Conservation (phyloP, 1,140 invertebrate genomes). For the Mesaphorura yosii region DNA sequence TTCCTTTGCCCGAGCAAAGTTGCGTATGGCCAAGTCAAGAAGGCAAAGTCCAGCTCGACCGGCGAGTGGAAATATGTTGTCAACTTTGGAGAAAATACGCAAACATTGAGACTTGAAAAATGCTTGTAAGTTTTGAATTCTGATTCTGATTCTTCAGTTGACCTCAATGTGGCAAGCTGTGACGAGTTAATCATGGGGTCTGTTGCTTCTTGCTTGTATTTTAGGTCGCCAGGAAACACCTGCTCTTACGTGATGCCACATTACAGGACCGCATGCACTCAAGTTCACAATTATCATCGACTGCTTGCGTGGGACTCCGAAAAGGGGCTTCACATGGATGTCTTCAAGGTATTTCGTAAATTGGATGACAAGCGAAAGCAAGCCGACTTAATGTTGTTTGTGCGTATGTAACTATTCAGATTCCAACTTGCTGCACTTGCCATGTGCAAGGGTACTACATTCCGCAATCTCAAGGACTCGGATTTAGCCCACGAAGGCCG, state of each 20-base stretch:
- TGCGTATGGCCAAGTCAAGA: constrained; percentile 68
- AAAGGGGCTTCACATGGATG: constrained; percentile 69
- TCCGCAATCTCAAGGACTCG: constrained; percentile 17
- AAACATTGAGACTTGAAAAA: constrained; percentile 69
- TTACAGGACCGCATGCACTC: constrained; percentile 65
- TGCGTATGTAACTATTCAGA: constrained; percentile 36
- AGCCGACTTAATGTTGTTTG: not conserved
- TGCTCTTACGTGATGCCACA: constrained; percentile 69
- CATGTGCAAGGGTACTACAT: constrained; percentile 55
- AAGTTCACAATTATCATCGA: constrained; percentile 78
- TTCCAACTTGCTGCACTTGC: constrained; percentile 72
- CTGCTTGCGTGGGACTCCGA: constrained; percentile 69
- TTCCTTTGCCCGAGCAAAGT: constrained; percentile 66
- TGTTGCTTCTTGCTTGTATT: constrained; percentile 31
- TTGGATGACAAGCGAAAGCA: not conserved
- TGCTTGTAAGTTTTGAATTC: constrained; percentile 50
- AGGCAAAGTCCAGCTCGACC: constrained; percentile 58
- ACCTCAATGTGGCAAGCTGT: no score
- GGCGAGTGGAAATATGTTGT: constrained; percentile 79
- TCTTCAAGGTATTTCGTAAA: constrained; percentile 52
- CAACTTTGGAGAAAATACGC: constrained; percentile 72
- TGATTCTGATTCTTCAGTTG: constrained; percentile 3
- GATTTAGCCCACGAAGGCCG: constrained; percentile 17
- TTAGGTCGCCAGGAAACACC: constrained; percentile 56
- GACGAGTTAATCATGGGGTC: no score